phyloP scores from a whole-genome alignment of 2,888 invertebrate species.

The Horisme vitalbata region DNA sequence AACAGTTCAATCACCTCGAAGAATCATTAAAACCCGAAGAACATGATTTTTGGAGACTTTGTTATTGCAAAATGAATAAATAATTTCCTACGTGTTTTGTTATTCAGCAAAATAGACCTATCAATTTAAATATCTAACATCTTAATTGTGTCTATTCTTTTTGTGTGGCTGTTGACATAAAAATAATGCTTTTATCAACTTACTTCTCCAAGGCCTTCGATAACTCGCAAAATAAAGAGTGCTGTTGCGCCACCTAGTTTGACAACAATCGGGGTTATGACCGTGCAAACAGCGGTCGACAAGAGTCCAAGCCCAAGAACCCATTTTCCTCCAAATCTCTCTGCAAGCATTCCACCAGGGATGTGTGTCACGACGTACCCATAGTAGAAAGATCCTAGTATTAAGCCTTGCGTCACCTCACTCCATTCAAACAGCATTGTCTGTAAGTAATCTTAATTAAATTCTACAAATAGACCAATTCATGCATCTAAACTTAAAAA shows the following conservation, averaged over 20 bases:
- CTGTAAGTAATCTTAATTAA: conserved; percentile 21
- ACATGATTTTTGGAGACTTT: too few relatives aligned
- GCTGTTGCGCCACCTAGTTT: conserved; percentile 78
- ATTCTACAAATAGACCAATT: background rate
- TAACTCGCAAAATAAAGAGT: conserved; percentile 80
- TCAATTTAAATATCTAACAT: too few relatives aligned
- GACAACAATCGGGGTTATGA: conserved; percentile 90
- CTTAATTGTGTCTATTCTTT: too few relatives aligned
- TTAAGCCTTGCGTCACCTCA: conserved; percentile 87
- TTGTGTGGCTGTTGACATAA: too few relatives aligned
- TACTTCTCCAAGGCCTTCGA: conserved; percentile 86
- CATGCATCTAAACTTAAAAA: too few relatives aligned
- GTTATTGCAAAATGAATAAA: too few relatives aligned
- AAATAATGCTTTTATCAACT: conserved; percentile 35
- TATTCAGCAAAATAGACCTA: too few relatives aligned
- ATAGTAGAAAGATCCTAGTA: conserved; percentile 92
- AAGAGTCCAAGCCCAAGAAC: conserved; percentile 90
- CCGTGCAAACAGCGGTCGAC: conserved; percentile 90
- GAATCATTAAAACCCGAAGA: too few relatives aligned
- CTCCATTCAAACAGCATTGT: conserved; percentile 84
- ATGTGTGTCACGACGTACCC: conserved; percentile 92
- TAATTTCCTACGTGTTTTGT: too few relatives aligned
- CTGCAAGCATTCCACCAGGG: conserved; percentile 92
- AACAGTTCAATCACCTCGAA: too few relatives aligned
- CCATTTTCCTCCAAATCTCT: conserved; percentile 93